These are phyloP conservation scores for Drosophila austrosaltans DNA, from an alignment of 2,888 invertebrate species.

Conservation along the genomic window DNA sequence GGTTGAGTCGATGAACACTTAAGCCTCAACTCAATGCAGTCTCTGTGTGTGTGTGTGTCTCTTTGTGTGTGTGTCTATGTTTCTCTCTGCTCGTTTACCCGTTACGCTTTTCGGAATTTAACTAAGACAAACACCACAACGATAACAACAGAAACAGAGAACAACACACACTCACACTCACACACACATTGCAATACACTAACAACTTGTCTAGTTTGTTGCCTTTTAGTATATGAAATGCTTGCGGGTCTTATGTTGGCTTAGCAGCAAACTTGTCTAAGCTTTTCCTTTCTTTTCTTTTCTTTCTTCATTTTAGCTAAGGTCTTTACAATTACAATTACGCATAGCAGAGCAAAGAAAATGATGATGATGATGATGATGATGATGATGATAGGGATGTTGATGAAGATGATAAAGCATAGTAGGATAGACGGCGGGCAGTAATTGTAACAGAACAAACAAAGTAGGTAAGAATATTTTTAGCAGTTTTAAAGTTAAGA, in stretches of 20 bases:
- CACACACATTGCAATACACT: constrained; percentile 41
- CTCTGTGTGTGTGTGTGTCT: constrained; percentile 41
- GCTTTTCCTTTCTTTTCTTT: constrained; percentile 24
- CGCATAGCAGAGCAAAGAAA: constrained; percentile 48
- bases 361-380: not conserved
- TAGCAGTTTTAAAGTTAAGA: constrained; percentile 34
- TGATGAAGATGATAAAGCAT: constrained; percentile 29
- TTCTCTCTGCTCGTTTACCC: constrained; percentile 62
- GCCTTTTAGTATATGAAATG: constrained; percentile 73
- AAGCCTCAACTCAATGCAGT: constrained; percentile 74
- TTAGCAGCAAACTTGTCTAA: constrained; percentile 78
- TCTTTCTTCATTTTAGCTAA: constrained; percentile 15
- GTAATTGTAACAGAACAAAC: constrained; percentile 61
- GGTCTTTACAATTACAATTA: constrained; percentile 71
- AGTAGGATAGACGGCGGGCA: constrained; percentile 23
- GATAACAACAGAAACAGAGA: constrained; percentile 68
- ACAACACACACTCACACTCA: constrained; percentile 23
- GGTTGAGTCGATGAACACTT: constrained; percentile 77
- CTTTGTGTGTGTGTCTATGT: constrained; percentile 32
- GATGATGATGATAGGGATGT: constrained; percentile 27
- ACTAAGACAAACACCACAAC: constrained; percentile 77
- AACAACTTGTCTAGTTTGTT: constrained; percentile 72
- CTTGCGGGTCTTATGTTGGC: constrained; percentile 79
- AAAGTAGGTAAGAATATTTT: constrained; percentile 66
- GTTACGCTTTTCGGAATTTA: constrained; percentile 76